Evolutionary conservation across 2,888 invertebrate species (phyloP).

Genomic region (Pardosa pseudoannulata): DNA sequence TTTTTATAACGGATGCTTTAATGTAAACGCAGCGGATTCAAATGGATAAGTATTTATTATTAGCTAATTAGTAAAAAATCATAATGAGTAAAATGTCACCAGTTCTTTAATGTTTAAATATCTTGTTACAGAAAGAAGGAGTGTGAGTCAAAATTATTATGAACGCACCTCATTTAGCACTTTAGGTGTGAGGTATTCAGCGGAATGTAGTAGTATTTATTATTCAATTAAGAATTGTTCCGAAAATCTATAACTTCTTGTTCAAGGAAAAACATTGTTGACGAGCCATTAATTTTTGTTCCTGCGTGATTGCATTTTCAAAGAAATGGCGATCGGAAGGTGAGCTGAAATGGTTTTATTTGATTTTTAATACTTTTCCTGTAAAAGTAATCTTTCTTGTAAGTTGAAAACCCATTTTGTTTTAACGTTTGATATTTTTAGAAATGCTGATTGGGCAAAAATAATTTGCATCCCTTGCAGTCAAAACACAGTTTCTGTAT

Average conservation of each 20-base stretch:
- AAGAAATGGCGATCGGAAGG: too few relatives aligned
- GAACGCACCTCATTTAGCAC: background rate
- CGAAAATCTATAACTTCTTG: background rate
- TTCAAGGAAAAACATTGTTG: background rate
- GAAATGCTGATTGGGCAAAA: too few relatives aligned
- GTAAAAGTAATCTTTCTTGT: too few relatives aligned
- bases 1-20: background rate
- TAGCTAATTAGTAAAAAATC: constrained; percentile 4
- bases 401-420: too few relatives aligned
- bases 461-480: too few relatives aligned
- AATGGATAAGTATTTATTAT: background rate
- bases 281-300: too few relatives aligned
- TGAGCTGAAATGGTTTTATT: too few relatives aligned
- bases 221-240: background rate
- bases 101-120: background rate
- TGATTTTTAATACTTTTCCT: too few relatives aligned
- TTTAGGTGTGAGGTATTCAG: background rate
- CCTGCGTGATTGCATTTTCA: too few relatives aligned
- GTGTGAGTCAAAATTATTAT: background rate
- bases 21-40: background rate
- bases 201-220: background rate
- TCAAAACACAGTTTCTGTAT: too few relatives aligned
- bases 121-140: background rate
- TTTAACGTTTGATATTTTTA: too few relatives aligned
- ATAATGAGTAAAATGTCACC: constrained; percentile 7